Conservation (phyloP, 2,113 vertebrate species). For the Rhegmatorhina hoffmannsi region DNA sequence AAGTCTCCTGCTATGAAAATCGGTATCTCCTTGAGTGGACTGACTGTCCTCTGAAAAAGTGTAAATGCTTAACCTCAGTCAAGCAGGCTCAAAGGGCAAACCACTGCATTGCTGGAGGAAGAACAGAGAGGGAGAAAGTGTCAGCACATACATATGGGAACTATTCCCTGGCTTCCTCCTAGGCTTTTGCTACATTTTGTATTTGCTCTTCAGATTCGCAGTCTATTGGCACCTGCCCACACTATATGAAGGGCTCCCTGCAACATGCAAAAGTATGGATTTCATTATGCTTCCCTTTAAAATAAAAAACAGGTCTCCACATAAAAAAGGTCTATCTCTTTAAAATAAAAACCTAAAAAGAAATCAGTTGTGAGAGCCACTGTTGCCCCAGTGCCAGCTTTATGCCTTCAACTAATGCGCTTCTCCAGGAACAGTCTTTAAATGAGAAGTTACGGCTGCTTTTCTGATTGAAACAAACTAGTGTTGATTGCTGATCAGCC, state of each 20-base stretch:
- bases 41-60: constrained; percentile 32
- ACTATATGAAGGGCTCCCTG: background rate
- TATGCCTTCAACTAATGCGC: constrained; percentile 61
- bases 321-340: constrained; percentile 54
- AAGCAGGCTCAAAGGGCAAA: constrained; percentile 23
- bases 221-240: constrained; percentile 32
- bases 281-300: constrained; percentile 23
- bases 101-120: background rate
- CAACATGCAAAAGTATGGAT: background rate
- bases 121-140: background rate
- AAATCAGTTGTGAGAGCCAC: constrained; percentile 50
- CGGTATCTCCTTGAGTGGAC: background rate
- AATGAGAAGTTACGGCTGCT: constrained; percentile 84
- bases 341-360: constrained; percentile 51
- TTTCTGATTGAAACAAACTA: constrained; percentile 91
- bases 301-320: background rate
- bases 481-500: constrained; percentile 93
- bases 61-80: constrained; percentile 51
- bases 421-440: constrained; percentile 76
- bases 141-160: constrained; percentile 9
- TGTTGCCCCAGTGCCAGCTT: constrained; percentile 61
- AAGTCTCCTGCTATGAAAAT: constrained; percentile 19
- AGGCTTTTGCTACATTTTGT: constrained; percentile 57
- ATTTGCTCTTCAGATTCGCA: constrained; percentile 49
- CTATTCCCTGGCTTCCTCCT: constrained; percentile 18